Evolutionary conservation across 2,797 vertebrate species (phyloP), one percentile per base, ranked within the genome.

Genomic region (Sebastes itinus): DNA sequence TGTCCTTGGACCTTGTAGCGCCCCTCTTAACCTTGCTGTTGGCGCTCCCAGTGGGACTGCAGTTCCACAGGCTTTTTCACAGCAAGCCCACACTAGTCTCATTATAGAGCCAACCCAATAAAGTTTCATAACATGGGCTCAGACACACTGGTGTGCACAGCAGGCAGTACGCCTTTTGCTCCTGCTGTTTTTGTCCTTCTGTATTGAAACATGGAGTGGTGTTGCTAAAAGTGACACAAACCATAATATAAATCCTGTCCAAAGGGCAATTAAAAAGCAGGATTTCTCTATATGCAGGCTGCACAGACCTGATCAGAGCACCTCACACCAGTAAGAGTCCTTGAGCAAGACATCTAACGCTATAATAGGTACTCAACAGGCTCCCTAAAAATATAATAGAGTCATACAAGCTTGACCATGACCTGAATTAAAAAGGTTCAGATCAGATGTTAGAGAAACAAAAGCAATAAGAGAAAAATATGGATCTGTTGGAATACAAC

Each of bases 11-110:
- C 71, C 54, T 78, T 38, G 28, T 32, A 66, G 22, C 16, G 32
- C 28, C 56, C 46, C 74, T 85, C 52, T 79, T 81, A 76, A 90
- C 84, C 83, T 85, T 88, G 71, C 66, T 72, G 32, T 30, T 6
- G 18, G 78, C 2, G 4, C 32, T 75, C 66, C 74, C 88, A 63
- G 67, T 63, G 72, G 72, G 62, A 65, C 30, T 81, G 65, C 70
- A 56, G 35, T 73, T 83, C 32, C 27, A 56, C 32, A 80, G 60
- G 82, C 64, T 77, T 84, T 70, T 87, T 85, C 64, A 79, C 83
- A 87, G 75, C 59, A 65, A 58, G 35, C 30, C 33, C 58, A 71
- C 66, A 18, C 49, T 30, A 30, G 67, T 84, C 85, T 84, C 88
- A 71, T 33, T 2, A 38, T 71, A 83, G 79, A 35, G 61, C 46